Evolutionary conservation across 2,797 vertebrate genomes (phyloP), one percentile per base, ranked within the genome.

Genomic region (Sebastes minor): DNA sequence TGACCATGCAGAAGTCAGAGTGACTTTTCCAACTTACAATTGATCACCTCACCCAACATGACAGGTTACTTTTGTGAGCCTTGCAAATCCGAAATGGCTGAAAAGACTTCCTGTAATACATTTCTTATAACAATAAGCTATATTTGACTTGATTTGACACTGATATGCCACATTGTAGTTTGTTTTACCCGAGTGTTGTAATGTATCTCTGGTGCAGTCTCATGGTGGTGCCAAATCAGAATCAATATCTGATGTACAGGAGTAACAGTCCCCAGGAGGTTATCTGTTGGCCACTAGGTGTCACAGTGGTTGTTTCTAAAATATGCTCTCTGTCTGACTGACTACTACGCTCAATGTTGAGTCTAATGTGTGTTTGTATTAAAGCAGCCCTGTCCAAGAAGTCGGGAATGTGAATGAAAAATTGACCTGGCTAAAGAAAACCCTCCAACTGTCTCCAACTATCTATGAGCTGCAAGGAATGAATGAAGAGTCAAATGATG

Each of bases 231-330:
- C 70, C 67, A 86, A 4, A 82, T 52, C 56, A 52, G 35, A 73
- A 25, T 32, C 20, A 61, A 42, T 56, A 59, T 74, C 22, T 52
- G 12, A 11, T 52, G 59, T 5, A 4, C 3, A 57, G 30, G 56
- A 83, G 25, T 8, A 61, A 14, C 57, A 33, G 62, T 60, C 74
- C 70, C 18, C 57, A 49, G 71, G 74, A 82, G 78, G 73, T n/a
- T 33, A 61, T 62, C 38, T 30, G 16, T 64, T 88, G 92, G 87
- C 94, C 95, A 95, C 95, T 95, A 95, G 95, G 91, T 94, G 95
- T 94, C 95, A 94, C 92, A 93, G 89, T 93, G 81, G 91, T 85
- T 89, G 84, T 92, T 88, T 85, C 59, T 57, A 89, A 91, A 83
- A 84, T 22, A 76, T 62, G 62, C 64, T 81, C 60, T 69, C 65